These are phyloP conservation scores for Xanthia togata DNA, from an alignment of 2,888 invertebrate genomes.

Conservation along the genomic window DNA sequence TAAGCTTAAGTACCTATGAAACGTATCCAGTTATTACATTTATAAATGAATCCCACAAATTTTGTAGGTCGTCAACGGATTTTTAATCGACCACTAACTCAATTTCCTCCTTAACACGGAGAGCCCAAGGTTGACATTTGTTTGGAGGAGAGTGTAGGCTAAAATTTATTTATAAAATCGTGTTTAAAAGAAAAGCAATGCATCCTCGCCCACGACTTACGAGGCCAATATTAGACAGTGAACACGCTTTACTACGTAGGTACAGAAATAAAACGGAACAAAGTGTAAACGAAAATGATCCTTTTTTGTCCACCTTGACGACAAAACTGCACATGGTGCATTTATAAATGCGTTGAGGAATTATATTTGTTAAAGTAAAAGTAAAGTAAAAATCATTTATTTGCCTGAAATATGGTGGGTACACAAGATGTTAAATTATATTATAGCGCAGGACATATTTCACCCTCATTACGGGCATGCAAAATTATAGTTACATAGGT, in stretches of 20 bases:
- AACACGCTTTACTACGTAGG: conserved; percentile 68
- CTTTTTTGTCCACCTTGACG: conserved; percentile 40
- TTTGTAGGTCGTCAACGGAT: conserved; percentile 58
- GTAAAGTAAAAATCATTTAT: no score
- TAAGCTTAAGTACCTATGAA: conserved; percentile 21
- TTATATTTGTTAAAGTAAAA: no score
- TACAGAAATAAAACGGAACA: conserved; percentile 69
- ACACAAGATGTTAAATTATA: no score
- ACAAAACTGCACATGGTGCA: conserved; percentile 43
- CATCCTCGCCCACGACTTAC: conserved; percentile 74
- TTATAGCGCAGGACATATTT: no score
- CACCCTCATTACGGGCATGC: no score
- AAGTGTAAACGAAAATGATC: conserved; percentile 60
- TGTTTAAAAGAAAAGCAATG: conserved; percentile 75
- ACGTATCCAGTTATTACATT: conserved; percentile 42
- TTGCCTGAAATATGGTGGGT: no score
- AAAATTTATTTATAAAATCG: conserved; percentile 69
- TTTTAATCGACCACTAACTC: not conserved
- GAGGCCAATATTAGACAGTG: conserved; percentile 73
- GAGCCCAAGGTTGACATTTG: conserved; percentile 58
- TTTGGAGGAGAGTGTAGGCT: conserved; percentile 42
- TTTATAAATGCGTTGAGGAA: not conserved
- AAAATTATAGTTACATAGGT: no score
- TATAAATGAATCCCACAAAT: conserved; percentile 44
- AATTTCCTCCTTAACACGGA: conserved; percentile 15